Percentiles rank a stretch among this genome's conserved stretches.
These are phyloP conservation scores for Latheticus oryzae DNA, from an alignment of 2,888 invertebrate genomes.

Conservation along the genomic window DNA sequence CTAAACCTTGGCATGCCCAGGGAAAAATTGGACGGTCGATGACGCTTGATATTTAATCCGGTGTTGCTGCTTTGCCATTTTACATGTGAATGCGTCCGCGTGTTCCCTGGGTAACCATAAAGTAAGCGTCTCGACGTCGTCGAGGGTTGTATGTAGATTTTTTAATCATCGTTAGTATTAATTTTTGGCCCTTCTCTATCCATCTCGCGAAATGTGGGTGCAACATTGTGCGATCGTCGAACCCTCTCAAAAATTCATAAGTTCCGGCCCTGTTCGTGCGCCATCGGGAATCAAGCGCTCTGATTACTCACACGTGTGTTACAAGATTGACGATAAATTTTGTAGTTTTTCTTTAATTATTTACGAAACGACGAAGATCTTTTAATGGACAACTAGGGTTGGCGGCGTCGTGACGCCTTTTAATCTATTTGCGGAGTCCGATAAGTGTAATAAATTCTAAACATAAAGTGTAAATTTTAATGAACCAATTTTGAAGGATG, in stretches of 20 bases:
- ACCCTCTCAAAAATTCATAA: constrained; percentile 47
- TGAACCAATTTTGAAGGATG: constrained; percentile 27
- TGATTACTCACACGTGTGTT: constrained; percentile 47
- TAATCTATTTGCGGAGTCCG: constrained; percentile 28
- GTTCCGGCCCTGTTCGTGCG: constrained; percentile 32
- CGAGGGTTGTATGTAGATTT: constrained; percentile 55
- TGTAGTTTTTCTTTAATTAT: constrained; percentile 42
- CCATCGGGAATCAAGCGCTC: constrained; percentile 41
- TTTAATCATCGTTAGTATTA: constrained; percentile 58
- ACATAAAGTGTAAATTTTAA: constrained; percentile 33
- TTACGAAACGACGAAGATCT: constrained; percentile 28
- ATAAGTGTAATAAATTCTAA: constrained; percentile 39
- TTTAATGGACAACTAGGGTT: constrained; percentile 22
- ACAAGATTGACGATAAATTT: constrained; percentile 46
- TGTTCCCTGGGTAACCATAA: constrained; percentile 52
- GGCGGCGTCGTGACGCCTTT: constrained; percentile 29
- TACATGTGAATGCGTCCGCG: constrained; percentile 50
- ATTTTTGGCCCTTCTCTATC: constrained; percentile 49
- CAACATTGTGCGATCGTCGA: constrained; percentile 36
- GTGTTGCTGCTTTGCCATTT: constrained; percentile 50
- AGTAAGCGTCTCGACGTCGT: constrained; percentile 49
- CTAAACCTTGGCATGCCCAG: constrained; percentile 16
- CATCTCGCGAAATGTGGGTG: constrained; percentile 20
- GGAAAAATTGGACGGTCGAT: constrained; percentile 31
- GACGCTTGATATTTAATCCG: constrained; percentile 47